Base-by-base conservation (phyloP, 2,888 invertebrate genomes). In the Gnatocerus cornutus region DNA sequence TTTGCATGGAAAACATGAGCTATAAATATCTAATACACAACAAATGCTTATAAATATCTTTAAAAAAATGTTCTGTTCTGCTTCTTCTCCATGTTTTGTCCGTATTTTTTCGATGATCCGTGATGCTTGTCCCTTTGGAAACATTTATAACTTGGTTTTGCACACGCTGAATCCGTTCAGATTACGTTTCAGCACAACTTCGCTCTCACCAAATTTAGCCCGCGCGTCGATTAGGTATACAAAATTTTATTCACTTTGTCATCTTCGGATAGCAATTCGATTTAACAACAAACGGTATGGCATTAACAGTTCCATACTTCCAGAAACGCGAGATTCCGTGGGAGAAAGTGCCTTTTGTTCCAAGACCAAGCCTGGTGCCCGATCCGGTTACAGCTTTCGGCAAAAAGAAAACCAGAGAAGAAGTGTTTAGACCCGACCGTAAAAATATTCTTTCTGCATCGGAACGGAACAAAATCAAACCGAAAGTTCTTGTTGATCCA, bases 291-390 rank as follows among this genome's bases (percentile, higher is more conserved):
- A 12, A 21, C 29, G 10, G 29, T 7, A 10, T 59, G n/a, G 39
- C 48, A 61, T 37, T 58, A 73, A 71, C 53, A 37, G 30, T 73
- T 75, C 73, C 76, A 72, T 81, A 78, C 87, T 91, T 91, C 87
- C 91, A 93, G 92, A 91, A 90, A 87, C 89, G 89, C 85, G 87
- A 89, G 85, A 91, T 94, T 82, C 93, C 94, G 81, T 95, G 95
- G 95, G 93, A 94, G 87, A 93, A 93, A 89, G 92, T 93, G 86
- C 95, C 95, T 81, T 92, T 89, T 86, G 94, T 95, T 81, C 93
- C 95, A 78, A 89, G 95, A 77, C 95, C 95, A 80, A 93, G 94
- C 82, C 89, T 94, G 85, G 91, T 95, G 78, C 90, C 93, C 76
- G 93, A 93, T 83, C 94, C 94, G 74, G 90, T 94, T 84, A 94